Evolutionary conservation across 2,888 invertebrate genomes (phyloP), one percentile per base, ranked within the genome.

Genomic region (Meiosimyza platycephala): DNA sequence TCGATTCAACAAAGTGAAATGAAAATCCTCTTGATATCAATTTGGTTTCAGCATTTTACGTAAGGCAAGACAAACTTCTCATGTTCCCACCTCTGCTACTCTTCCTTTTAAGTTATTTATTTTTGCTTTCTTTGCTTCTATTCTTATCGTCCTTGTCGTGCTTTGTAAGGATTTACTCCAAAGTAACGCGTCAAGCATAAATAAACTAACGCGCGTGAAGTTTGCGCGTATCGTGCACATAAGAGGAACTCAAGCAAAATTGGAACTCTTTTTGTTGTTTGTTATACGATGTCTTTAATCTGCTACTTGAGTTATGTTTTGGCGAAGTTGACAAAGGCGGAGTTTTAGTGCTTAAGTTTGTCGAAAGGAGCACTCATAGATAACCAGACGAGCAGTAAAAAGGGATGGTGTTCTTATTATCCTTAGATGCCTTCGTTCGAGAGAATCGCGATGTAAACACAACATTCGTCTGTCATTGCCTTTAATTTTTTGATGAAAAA

Each of bases 11-110:
- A 63, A 40, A 59, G 59, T 59, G 59, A 68, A 59, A 59, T 33
- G 18, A 62, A 63, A 70, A 63, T 70, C 52, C 62, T 68, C 68
- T 68, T 68, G 70, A 63, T 54, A 63, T 63, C 70, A 70, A 70
- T 70, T 63, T 70, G 52, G 54, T 63, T 52, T 54, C 63, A 63
- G 63, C 40, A 33, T 59, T 59, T 51, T 22, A 59, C 57, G 40
- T 40, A 28, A 57, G 22, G 47, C 57, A 68, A 59, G 50, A 69
- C 18, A 60, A 16, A 48, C 28, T 48, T 59, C 48, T 52, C 52
- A 40, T 40, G 40, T 16, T 57, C 47, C 62, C 40, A 22, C 22
- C 47, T 22, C 3, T 28, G 28, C 28, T 9, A 15, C 28, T 16
- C 40, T n/a, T 18, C 13, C 15, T 48, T 47, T 67, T 60, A 0